A percentile compares a stretch with the other conserved stretches of the same genome.
Conservation (phyloP, 2,888 invertebrate genomes). For the Folsomia manolachei region DNA sequence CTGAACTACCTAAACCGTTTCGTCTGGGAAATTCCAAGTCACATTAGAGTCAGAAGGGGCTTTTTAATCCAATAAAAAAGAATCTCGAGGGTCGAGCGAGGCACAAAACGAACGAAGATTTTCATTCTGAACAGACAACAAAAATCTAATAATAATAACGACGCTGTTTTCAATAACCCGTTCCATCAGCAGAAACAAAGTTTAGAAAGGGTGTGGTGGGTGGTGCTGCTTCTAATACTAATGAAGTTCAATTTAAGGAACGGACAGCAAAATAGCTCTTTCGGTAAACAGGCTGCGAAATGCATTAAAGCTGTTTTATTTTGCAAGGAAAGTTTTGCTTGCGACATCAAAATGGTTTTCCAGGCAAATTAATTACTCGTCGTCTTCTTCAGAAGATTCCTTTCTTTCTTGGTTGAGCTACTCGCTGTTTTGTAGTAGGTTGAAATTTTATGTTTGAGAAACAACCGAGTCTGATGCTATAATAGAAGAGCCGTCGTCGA, state of each 20-base stretch:
- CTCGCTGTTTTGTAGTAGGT: background rate
- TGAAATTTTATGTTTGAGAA: slow-evolving; percentile 16
- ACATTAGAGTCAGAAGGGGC: too few relatives aligned
- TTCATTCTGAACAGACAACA: background rate
- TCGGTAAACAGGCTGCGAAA: background rate
- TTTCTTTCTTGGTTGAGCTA: background rate
- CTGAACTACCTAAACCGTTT: too few relatives aligned
- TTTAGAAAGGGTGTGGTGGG: too few relatives aligned
- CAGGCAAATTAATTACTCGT: slow-evolving; percentile 18
- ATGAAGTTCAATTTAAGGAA: too few relatives aligned
- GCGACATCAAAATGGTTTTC: slow-evolving; percentile 3
- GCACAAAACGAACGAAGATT: too few relatives aligned
- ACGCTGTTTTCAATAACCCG: background rate
- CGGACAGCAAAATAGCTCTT: background rate
- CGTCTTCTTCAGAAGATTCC: too few relatives aligned
- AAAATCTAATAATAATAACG: background rate
- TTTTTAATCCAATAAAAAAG: too few relatives aligned
- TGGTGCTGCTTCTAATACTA: background rate
- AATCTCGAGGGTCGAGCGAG: too few relatives aligned
- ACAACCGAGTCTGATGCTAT: background rate
- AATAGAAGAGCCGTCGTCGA: background rate
- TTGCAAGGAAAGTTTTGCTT: background rate
- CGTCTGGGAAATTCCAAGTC: too few relatives aligned
- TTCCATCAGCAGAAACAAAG: background rate
- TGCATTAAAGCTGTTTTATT: background rate